Base-by-base conservation (phyloP, 2,888 invertebrate species). In the Spilarctia lutea region DNA sequence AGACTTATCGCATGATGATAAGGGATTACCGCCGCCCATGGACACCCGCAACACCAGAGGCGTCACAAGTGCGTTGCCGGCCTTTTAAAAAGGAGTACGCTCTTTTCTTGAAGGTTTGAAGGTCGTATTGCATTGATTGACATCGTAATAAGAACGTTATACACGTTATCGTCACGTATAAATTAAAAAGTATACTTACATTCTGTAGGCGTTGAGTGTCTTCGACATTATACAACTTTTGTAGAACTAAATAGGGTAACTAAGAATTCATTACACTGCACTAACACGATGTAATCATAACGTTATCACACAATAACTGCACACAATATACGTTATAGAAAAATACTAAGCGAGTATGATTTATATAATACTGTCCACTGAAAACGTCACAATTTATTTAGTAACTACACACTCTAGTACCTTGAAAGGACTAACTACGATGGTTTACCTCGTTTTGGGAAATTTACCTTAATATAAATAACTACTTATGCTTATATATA, bases 201-300 rank as follows among this genome's bases (percentile, higher is more conserved):
- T 98, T 97, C 98, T 97, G 96, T 98, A 98, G 91, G 98, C 98
- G 96, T 98, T 98, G 93, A 98, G 97, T 92, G 98, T 98, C 96
- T 98, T 98, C 96, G 98, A 98, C 97, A 98, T 98, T 94, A 96
- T 97, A 92, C 85, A 84, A 86, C 79, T 79, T 84, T 83, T 87
- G 83, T 82, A 81, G 79, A 81, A 88, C 87, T 90, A 45, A 45
- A 45, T 45, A 35, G 35, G 35, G 35, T 35, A 90, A 81, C 86
- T 90, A 84, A 83, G 82, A 87, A 90, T 90, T 86, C 93, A 92
- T 91, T 89, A 90, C 94, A 94, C 91, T 88, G 86, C 91, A 92
- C 90, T 87, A 88, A 79, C 88, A 88, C 86, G 84, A 85, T 80
- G 83, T 76, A 79, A 84, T 68, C 78, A 83, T 73, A 60, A 24